Conservation (phyloP, 23 tunicate species). For the Corella eumyota region DNA sequence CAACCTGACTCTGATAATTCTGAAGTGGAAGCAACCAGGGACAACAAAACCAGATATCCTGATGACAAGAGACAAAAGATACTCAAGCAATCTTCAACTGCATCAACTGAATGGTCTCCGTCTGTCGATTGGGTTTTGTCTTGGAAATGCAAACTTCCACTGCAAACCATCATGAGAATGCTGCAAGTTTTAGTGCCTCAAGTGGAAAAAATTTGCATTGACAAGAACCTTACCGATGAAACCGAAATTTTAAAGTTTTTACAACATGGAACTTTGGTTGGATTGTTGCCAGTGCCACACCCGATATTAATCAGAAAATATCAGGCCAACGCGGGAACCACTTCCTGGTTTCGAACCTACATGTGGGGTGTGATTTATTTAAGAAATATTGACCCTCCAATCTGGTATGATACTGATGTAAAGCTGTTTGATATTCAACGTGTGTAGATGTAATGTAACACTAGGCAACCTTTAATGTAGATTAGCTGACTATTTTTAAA, state of each 20-base stretch:
- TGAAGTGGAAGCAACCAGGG: conserved; percentile 8
- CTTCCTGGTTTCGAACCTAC: conserved; percentile 94
- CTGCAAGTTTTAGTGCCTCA: conserved; percentile 97
- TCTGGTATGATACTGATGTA: conserved; percentile 98
- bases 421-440: conserved; percentile 96
- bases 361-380: conserved; percentile 99
- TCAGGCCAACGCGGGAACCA: conserved; percentile 92
- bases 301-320: conserved; percentile 92
- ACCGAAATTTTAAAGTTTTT: conserved; percentile 90
- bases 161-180: conserved; percentile 99
- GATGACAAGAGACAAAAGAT: background rate
- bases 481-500: background rate
- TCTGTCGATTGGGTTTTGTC: conserved; percentile 62
- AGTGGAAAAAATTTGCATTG: conserved; percentile 98
- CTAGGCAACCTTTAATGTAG: background rate
- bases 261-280: conserved; percentile 94
- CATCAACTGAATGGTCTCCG: conserved; percentile 38
- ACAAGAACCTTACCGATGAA: conserved; percentile 93
- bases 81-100: background rate
- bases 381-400: conserved; percentile 93
- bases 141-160: conserved; percentile 86
- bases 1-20: conserved; percentile 3
- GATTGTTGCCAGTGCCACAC: conserved; percentile 95
- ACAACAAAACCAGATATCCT: conserved; percentile 2
- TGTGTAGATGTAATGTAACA: conserved; percentile 19